phyloP scores from a whole-genome alignment of 1,140 invertebrate genomes.

The Brachionus rubens region DNA sequence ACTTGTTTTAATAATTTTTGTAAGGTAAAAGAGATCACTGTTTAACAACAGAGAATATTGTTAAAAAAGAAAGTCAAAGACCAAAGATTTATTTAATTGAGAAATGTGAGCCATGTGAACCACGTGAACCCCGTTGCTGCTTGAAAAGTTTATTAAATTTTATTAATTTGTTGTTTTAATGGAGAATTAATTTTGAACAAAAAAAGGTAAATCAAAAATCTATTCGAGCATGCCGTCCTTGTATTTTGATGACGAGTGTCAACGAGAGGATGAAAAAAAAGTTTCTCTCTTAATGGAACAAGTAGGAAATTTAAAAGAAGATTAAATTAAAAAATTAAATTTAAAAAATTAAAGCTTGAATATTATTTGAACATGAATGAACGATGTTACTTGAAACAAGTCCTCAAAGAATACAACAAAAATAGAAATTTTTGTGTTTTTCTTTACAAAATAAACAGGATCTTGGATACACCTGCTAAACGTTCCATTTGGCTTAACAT shows the following conservation, averaged over 20 bases:
- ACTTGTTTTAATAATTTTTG: too few relatives aligned
- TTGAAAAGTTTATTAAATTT: too few relatives aligned
- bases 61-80: not conserved
- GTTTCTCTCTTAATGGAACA: not conserved
- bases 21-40: too few relatives aligned
- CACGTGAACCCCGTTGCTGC: too few relatives aligned
- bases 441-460: not conserved
- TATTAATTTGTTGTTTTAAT: constrained; percentile 6
- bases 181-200: too few relatives aligned
- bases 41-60: too few relatives aligned
- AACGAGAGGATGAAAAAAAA: constrained; percentile 16
- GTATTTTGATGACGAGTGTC: not conserved
- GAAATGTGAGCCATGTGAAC: not conserved
- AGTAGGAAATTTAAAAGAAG: not conserved
- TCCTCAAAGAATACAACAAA: not conserved
- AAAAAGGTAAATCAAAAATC: constrained; percentile 8
- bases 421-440: not conserved
- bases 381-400: not conserved
- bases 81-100: constrained; percentile 23
- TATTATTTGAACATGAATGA: not conserved
- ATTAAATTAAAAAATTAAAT: not conserved
- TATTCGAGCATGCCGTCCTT: constrained; percentile 1
- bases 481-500: not conserved
- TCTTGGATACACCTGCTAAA: not conserved
- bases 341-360: not conserved